phyloP scores from a whole-genome alignment of 2,888 invertebrate species.

The Andrena bicolor region DNA sequence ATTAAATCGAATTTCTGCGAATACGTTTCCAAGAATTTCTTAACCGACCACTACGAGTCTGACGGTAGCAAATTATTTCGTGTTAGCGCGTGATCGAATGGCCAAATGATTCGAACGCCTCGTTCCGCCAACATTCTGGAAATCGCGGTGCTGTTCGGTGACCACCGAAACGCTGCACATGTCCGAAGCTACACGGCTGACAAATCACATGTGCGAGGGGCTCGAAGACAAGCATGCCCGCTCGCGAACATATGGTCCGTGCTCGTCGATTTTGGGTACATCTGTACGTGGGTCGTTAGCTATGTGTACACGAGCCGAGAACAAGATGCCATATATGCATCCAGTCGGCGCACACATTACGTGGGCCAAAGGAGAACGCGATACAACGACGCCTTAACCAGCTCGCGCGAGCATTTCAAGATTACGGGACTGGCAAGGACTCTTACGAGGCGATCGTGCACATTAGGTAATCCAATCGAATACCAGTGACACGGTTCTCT shows the following conservation, averaged over 20 bases:
- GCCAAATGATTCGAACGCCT: neutral
- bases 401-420: constrained; percentile 57
- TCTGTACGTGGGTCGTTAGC: constrained; percentile 75
- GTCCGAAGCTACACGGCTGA: constrained; percentile 19
- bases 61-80: no score
- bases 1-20: no score
- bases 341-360: constrained; percentile 53
- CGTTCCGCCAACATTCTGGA: neutral
- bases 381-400: constrained; percentile 63
- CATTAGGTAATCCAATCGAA: constrained; percentile 48
- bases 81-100: neutral
- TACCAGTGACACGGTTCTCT: neutral
- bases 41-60: no score
- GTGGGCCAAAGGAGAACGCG: constrained; percentile 73
- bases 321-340: constrained; percentile 78
- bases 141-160: neutral
- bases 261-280: constrained; percentile 66
- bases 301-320: constrained; percentile 69
- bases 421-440: constrained; percentile 65
- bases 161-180: neutral
- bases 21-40: no score
- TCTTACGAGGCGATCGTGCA: constrained; percentile 39
- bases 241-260: constrained; percentile 39
- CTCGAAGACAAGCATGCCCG: constrained; percentile 32
- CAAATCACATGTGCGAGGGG: constrained; percentile 30